Base-by-base conservation (phyloP, 2,888 invertebrate genomes). In the Parapristionchus giblindavisi region DNA sequence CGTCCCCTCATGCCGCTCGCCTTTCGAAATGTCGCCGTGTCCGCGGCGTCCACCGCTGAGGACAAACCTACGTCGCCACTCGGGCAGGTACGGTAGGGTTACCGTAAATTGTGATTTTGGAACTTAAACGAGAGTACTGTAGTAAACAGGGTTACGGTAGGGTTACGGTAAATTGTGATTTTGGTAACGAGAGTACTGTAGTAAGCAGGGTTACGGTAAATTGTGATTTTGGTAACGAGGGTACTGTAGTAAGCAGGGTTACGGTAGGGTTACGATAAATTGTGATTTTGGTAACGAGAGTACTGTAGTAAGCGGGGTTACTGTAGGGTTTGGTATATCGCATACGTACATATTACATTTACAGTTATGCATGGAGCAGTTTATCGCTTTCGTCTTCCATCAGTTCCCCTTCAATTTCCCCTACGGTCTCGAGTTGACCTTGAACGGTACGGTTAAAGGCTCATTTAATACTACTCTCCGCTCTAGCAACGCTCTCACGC, bases 331-430 rank as follows among this genome's bases (percentile, higher is more conserved):
- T n/a, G n/a, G n/a, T n/a, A 43, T 14, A 14, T 43, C 8, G 8
- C 43, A 8, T 14, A 17, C 43, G 8, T 17, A 8, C 11, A 43
- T 43, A 43, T 43, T 43, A 17, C 43, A n/a, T n/a, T 56, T 81
- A 51, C 51, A 78, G 8, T 74, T 86, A 27, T 85, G 86, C 66
- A 70, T 83, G 34, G 80, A 84, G 70, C 86, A 86, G 75, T 82
- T 86, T 32, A 70, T 83, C 34, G 81, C 82, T 48, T 83, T 84
- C 65, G 79, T 87, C 34, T 86, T 87, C 75, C 87, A 87, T 71
- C 82, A 82, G 24, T 87, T 85, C 65, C 86, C 87, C 3, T 74
- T 77, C 63, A 87, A 87, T 68, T 81, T 87, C 56, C 76, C 77
- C 8, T 74, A 76, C 66, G 86, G 85, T 29, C 71, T 87, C 32